Evolutionary conservation across 2,888 invertebrate species (phyloP).

Genomic region (Harmothoe impar): DNA sequence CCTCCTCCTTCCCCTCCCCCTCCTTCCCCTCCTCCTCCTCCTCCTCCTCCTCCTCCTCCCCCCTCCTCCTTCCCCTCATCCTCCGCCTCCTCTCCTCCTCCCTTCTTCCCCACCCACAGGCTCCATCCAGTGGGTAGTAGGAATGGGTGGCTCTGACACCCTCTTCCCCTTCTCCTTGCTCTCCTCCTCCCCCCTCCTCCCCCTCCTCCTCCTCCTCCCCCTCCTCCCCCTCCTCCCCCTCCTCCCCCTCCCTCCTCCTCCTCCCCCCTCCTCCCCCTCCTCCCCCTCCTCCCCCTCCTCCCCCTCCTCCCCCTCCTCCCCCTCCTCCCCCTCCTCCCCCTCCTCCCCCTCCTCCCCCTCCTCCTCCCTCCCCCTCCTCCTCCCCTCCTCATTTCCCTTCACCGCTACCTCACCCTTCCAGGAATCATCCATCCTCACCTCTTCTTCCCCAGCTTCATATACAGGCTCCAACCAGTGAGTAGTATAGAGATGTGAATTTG

Average conservation of each 20-base stretch:
- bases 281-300: not conserved
- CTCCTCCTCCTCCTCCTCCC: conserved; percentile 3
- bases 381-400: not conserved
- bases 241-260: not conserved
- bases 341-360: not conserved
- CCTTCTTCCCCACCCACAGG: not conserved
- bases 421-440: not conserved
- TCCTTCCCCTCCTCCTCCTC: conserved; percentile 4
- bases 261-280: not conserved
- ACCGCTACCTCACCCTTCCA: not conserved
- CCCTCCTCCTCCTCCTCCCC: no score
- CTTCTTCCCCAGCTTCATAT: not conserved
- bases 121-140: not conserved
- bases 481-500: no score
- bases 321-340: not conserved
- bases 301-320: not conserved
- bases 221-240: not conserved
- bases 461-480: no score
- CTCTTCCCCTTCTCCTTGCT: not conserved
- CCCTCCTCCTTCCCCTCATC: conserved; percentile 24
- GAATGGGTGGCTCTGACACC: not conserved
- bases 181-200: no score
- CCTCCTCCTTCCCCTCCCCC: conserved; percentile 8
- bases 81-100: no score
- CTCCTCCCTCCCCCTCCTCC: not conserved